These are phyloP conservation scores for Eledone cirrhosa DNA, from an alignment of 2,888 invertebrate species.

Conservation along the genomic window DNA sequence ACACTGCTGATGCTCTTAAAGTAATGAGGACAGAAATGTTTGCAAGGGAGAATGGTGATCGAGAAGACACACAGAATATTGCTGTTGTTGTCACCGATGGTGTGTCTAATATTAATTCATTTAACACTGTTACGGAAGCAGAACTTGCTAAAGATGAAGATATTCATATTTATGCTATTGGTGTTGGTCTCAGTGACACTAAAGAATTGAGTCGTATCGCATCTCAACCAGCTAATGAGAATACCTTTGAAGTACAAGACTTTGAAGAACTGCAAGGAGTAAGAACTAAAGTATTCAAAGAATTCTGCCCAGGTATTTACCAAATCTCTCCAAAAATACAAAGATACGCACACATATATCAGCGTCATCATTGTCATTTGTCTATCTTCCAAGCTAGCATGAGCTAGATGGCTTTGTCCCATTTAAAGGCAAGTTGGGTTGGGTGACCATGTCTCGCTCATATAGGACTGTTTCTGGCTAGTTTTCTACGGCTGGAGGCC, in stretches of 20 bases:
- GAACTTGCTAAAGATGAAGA: constrained; percentile 42
- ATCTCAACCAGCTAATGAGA: constrained; percentile 39
- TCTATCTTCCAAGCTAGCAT: too few relatives aligned
- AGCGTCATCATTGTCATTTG: too few relatives aligned
- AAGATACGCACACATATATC: too few relatives aligned
- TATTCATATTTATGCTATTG: constrained; percentile 52
- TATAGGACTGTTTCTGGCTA: too few relatives aligned
- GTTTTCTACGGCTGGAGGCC: too few relatives aligned
- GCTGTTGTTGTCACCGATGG: constrained; percentile 61
- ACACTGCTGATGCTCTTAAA: constrained; percentile 57
- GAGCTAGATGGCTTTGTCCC: too few relatives aligned
- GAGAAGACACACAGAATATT: constrained; percentile 55
- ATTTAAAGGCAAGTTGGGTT: too few relatives aligned
- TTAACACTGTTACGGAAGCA: constrained; percentile 52
- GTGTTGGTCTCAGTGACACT: constrained; percentile 46
- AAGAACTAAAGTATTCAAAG: constrained; percentile 33
- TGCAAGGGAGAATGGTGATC: constrained; percentile 51
- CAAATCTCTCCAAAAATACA: too few relatives aligned
- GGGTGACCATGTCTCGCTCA: too few relatives aligned
- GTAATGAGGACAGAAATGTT: constrained; percentile 54
- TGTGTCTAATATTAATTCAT: constrained; percentile 58
- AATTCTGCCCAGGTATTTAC: constrained; percentile 32
- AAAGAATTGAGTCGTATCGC: constrained; percentile 48
- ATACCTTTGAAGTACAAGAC: constrained; percentile 42
- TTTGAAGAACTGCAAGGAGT: constrained; percentile 40